These are phyloP conservation scores for Nibea albiflora DNA, from an alignment of 2,113 vertebrate species.

Conservation along the genomic window DNA sequence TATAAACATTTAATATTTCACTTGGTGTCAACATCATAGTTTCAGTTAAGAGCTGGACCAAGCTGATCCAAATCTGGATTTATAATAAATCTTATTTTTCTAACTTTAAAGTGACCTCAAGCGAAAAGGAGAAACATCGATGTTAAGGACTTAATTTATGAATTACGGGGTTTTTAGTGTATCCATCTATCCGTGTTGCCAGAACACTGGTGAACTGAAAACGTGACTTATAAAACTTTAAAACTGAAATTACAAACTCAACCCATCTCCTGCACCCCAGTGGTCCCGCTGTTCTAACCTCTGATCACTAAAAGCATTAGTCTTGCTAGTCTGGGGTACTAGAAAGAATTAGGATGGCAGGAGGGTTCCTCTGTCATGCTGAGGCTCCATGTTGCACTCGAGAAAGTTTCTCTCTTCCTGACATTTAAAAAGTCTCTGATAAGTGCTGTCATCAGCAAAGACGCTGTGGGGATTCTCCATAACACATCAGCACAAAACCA, in stretches of 20 bases:
- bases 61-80: neutral
- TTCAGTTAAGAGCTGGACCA: neutral
- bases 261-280: neutral
- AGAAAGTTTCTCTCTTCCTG: neutral
- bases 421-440: conserved; percentile 16
- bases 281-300: neutral
- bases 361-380: neutral
- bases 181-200: neutral
- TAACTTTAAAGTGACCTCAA: neutral
- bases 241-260: neutral
- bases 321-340: neutral
- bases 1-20: too few species aligned
- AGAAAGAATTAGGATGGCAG: neutral
- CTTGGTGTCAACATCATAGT: neutral
- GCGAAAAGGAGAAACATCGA: neutral
- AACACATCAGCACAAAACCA: neutral
- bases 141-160: neutral
- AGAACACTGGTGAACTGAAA: neutral
- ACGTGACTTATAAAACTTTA: neutral
- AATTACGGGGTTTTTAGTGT: neutral
- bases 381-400: neutral
- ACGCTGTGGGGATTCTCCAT: neutral
- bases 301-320: neutral
- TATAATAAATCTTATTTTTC: neutral
- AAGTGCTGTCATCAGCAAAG: neutral